A percentile compares a stretch with the other conserved stretches of the same genome.
Conservation (phyloP, 2,113 vertebrate genomes). For the Acinonyx jubatus region DNA sequence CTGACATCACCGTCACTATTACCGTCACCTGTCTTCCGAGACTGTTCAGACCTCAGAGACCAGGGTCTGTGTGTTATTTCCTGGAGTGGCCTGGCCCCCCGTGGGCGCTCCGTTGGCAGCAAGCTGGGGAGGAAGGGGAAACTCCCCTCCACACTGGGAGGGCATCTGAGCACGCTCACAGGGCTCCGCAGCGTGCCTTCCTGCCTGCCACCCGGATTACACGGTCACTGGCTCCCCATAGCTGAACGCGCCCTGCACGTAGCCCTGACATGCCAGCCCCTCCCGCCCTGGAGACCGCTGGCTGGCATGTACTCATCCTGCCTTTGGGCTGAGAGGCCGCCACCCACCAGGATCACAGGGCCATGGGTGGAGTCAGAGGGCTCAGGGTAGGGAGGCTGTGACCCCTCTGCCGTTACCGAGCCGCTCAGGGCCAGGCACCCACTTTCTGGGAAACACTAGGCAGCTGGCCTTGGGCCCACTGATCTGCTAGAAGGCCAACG, state of each 20-base stretch:
- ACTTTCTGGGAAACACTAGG: background rate
- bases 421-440: background rate
- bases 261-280: constrained; percentile 22
- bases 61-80: background rate
- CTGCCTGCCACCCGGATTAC: constrained; percentile 14
- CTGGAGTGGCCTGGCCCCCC: background rate
- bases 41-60: background rate
- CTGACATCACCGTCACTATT: background rate
- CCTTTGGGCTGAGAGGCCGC: constrained; percentile 42
- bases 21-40: background rate
- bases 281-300: background rate
- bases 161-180: background rate
- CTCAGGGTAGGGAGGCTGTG: background rate
- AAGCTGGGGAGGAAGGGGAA: background rate
- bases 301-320: background rate
- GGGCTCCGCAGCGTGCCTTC: background rate
- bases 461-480: background rate
- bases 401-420: background rate
- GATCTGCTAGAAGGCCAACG: background rate
- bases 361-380: background rate
- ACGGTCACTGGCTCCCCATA: constrained; percentile 40
- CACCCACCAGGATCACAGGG: constrained; percentile 70
- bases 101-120: background rate
- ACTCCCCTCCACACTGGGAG: background rate
- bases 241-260: background rate